phyloP scores from a whole-genome alignment of 2,888 invertebrate genomes.

The Strigamia maritima region DNA sequence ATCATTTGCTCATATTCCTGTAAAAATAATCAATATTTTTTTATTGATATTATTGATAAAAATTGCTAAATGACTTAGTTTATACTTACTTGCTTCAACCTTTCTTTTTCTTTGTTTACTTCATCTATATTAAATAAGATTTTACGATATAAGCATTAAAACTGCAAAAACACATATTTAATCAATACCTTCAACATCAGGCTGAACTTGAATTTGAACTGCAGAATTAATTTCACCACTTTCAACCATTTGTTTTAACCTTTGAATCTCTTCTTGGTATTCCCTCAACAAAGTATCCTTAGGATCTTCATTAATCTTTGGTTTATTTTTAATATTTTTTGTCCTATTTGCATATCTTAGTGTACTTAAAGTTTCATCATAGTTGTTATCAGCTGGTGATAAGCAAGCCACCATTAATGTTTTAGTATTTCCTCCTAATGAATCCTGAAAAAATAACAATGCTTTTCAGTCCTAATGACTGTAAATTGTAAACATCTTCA shows the following conservation, averaged over 20 bases:
- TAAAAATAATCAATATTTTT: constrained; percentile 6
- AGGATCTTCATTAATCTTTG: constrained; percentile 82
- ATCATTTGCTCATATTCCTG: constrained; percentile 59
- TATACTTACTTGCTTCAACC: background rate
- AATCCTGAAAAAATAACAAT: constrained; percentile 59
- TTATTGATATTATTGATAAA: no score
- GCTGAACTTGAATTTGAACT: background rate
- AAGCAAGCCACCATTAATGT: constrained; percentile 84
- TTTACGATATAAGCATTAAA: background rate
- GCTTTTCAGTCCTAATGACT: no score
- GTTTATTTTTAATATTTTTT: constrained; percentile 81
- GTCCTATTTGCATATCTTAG: constrained; percentile 79
- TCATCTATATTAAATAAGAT: background rate
- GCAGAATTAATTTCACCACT: background rate
- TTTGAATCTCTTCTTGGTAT: constrained; percentile 78
- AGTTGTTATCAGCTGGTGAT: constrained; percentile 76
- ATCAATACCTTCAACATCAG: background rate
- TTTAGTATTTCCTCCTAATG: constrained; percentile 80
- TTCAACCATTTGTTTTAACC: constrained; percentile 61
- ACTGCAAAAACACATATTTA: background rate
- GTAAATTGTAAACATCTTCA: no score
- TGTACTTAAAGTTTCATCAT: constrained; percentile 78
- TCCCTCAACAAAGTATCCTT: constrained; percentile 80
- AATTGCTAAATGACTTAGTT: background rate
- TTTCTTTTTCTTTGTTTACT: constrained; percentile 15